Evolutionary conservation across 2,113 vertebrate genomes (phyloP).

Genomic region (Trogon melanurus): DNA sequence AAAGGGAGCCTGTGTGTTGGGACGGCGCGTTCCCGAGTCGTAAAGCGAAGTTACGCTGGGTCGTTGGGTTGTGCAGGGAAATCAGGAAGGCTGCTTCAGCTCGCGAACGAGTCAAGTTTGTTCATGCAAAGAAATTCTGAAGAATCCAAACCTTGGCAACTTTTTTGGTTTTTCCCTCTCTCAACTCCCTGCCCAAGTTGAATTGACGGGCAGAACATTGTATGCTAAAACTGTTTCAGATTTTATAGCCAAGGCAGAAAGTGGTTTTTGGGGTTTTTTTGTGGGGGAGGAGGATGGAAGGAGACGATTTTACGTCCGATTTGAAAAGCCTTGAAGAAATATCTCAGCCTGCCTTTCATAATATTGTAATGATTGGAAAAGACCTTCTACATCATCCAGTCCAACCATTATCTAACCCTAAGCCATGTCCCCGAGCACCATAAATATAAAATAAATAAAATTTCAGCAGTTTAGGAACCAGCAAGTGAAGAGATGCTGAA

Average conservation of each 20-base stretch:
- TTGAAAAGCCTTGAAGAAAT: not conserved
- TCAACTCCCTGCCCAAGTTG: not conserved
- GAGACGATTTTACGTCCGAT: not conserved
- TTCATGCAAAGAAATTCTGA: not conserved
- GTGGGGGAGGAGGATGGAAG: not conserved
- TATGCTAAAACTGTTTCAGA: not conserved
- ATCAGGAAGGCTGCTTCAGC: not conserved
- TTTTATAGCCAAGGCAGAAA: not conserved
- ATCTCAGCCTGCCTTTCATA: too few relatives aligned
- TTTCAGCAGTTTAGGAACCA: not conserved
- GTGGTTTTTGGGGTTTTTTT: too few relatives aligned
- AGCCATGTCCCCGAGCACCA: too few relatives aligned
- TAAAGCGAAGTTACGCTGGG: not conserved
- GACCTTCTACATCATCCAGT: too few relatives aligned
- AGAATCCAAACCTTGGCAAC: not conserved
- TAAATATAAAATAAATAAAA: too few relatives aligned
- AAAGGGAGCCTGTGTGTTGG: not conserved
- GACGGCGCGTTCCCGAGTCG: not conserved
- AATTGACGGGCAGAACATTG: not conserved
- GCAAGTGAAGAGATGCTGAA: not conserved
- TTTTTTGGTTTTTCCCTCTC: accelerated
- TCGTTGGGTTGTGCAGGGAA: not conserved
- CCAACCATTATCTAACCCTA: too few relatives aligned
- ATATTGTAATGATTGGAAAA: too few relatives aligned
- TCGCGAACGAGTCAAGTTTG: not conserved